A percentile compares a stretch with the other conserved stretches of the same genome.
Evolutionary conservation across 2,888 invertebrate genomes (phyloP).

Genomic region (Hipparchia sbordonii): DNA sequence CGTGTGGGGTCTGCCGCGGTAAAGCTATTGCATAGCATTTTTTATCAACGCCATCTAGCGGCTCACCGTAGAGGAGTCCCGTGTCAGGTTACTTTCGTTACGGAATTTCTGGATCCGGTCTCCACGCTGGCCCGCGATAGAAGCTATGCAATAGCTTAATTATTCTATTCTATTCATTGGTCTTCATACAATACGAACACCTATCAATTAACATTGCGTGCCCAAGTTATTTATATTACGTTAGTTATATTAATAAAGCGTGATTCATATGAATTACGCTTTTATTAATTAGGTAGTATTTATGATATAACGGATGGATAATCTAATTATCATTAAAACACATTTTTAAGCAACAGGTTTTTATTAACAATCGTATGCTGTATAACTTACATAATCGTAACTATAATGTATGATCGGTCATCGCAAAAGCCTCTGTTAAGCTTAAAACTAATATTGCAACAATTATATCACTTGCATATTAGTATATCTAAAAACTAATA

Average conservation of each 20-base stretch:
- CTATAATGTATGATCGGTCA: constrained; percentile 27
- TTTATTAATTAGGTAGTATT: constrained; percentile 7
- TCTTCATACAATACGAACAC: no score
- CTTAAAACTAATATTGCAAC: constrained; percentile 81
- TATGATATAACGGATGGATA: not conserved
- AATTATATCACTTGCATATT: constrained; percentile 76
- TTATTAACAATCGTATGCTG: constrained; percentile 70
- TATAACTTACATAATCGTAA: constrained; percentile 49
- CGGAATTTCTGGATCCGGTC: no score
- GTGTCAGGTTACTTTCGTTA: no score
- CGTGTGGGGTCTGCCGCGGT: no score
- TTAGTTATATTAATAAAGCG: not conserved
- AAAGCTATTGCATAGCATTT: no score
- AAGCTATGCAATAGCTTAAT: no score
- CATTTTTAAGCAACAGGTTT: constrained; percentile 72
- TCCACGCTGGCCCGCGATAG: no score
- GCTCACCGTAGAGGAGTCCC: no score
- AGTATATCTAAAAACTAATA: constrained; percentile 37
- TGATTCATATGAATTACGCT: not conserved
- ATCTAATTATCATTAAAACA: constrained; percentile 31
- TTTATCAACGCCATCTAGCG: no score
- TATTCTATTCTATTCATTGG: no score
- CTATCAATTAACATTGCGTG: no score
- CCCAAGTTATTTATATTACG: not conserved
- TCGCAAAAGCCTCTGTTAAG: constrained; percentile 45